Evolutionary conservation across 2,113 vertebrate species (phyloP), one percentile per base, ranked within the genome.

Genomic region (Oenanthe oenanthe): DNA sequence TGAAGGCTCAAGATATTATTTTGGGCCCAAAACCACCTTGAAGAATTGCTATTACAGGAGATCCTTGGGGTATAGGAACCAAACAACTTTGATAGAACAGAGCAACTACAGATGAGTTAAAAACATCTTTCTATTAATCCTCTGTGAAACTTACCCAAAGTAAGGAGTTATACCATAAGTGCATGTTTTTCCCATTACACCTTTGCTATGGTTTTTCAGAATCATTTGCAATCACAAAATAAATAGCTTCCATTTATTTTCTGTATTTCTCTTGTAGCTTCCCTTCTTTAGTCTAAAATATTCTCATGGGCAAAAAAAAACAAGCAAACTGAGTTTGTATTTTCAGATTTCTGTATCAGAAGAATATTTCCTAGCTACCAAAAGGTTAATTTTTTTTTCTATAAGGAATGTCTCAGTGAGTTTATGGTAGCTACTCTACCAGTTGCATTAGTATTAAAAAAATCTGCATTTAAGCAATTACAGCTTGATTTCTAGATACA

Each of bases 1-100:
- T 38, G 21, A 48, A 73, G 31, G 16, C 13, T 80, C 16, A 68
- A 67, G 40, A 40, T 28, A 43, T 8, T 40, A 29, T 34, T 84
- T 57, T 62, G n/a, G 11, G 13, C 10, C 57, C 42, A 81, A 87
- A 74, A 5, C 2, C 7, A 34, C 22, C 24, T 71, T 45, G 58
- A 73, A 78, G 1, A 8, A 54, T 6, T 43, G 20, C 0, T 6
- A 22, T 48, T 60, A 48, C 2, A 3, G 13, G 29, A 82, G 10
- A 8, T 70, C 9, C 10, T 73, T 61, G 19, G 6, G 20, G 5
- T 19, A 51, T 21, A 22, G 18, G 18, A 89, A 7, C 1, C 40
- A 34, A 61, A 60, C 16, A 38, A 1, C 2, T 76, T 45, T 56
- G 17, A 38, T 8, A 68, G 7, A 66, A 56, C 18, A 63, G 22